Conservation (phyloP, 2,113 vertebrate genomes). For the Dinomys branickii region DNA sequence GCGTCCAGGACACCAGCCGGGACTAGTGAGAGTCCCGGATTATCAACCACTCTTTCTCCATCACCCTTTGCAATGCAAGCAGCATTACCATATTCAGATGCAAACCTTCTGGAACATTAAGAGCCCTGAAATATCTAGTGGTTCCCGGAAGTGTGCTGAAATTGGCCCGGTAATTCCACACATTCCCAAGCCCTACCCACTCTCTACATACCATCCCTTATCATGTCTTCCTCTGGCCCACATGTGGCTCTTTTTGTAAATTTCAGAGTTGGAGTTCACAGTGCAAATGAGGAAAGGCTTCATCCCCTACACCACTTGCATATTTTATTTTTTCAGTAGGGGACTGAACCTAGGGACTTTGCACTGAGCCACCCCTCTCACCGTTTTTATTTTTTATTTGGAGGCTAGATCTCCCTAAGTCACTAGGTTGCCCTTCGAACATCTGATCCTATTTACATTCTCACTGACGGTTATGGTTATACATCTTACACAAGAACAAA, state of each 20-base stretch:
- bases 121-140: neutral
- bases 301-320: neutral
- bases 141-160: neutral
- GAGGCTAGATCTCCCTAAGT: neutral
- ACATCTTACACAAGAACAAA: conserved; percentile 5
- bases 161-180: neutral
- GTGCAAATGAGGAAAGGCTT: neutral
- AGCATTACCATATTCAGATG: neutral
- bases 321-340: neutral
- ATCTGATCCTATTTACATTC: neutral
- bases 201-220: neutral
- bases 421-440: neutral
- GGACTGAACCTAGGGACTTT: neutral
- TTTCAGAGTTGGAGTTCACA: neutral
- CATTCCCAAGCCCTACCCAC: neutral
- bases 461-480: neutral
- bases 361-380: neutral
- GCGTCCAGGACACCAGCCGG: neutral
- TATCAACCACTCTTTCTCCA: neutral
- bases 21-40: neutral
- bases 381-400: neutral
- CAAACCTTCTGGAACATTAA: neutral
- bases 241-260: neutral
- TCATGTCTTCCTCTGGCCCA: neutral
- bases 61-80: neutral